Evolutionary conservation across 2,113 vertebrate species (phyloP), one percentile per base, ranked within the genome.

Genomic region (Microcebus tavaratra): DNA sequence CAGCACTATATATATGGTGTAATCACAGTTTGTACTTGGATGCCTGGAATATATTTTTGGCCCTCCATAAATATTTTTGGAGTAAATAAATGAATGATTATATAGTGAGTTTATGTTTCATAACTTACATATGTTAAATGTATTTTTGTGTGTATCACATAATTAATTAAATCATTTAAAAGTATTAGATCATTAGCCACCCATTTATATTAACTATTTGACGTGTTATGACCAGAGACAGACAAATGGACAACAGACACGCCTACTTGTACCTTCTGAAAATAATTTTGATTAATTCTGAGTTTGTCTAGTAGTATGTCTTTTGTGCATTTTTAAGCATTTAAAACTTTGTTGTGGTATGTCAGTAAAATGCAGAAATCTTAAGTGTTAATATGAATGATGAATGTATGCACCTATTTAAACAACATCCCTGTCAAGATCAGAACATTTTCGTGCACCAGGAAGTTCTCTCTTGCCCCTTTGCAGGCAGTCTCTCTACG

Each of bases 181-280:
- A 75, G 36, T 63, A 75, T 85, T 91, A 70, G 87, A 45, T 83
- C 61, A 65, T 36, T 73, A 65, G 50, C 36, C 39, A 86, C 31
- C 67, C 45, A 59, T 90, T 86, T 96, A 55, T 36, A 82, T 88
- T 91, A 78, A 70, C 70, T 72, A 6, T 83, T 84, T 88, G 53
- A 72, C 20, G 57, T 39, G 55, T 68, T 88, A 81, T 10, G 73
- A 87, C 73, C 70, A 84, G 36, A 31, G 6, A 75, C 72, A 39
- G 59, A 57, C 55, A 61, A 25, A 61, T 11, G 10, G 6, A 59
- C 55, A 45, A 13, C 23, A 59, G 21, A 81, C 11, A 53, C 31
- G 8, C 61, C 25, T 27, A 59, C 31, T 55, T 59, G 31, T 63
- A 39, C 29, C 50, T 89, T 27, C 68, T 84, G 68, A 53, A 91